phyloP scores from a whole-genome alignment of 2,113 vertebrate genomes.

The Salvelinus sp. region DNA sequence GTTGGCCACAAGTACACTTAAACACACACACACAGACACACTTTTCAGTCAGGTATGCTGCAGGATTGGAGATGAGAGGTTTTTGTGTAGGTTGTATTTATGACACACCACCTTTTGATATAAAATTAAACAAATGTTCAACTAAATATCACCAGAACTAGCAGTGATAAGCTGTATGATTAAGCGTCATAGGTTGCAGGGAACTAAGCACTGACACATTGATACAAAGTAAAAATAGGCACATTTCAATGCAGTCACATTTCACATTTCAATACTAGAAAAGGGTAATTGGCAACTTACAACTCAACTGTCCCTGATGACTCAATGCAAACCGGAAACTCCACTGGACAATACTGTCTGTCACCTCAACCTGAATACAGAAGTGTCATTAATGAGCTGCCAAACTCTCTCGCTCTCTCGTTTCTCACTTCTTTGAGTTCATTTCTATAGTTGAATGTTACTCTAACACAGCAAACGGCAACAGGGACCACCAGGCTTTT shows the following conservation, averaged over 20 bases:
- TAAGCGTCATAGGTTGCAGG: conserved; percentile 16
- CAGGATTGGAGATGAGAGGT: no score
- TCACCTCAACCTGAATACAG: conserved; percentile 22
- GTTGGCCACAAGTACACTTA: no score
- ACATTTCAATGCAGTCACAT: neutral
- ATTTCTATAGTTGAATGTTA: no score
- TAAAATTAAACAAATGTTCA: neutral
- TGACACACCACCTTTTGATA: no score
- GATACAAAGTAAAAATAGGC: conserved; percentile 30
- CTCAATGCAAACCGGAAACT: conserved; percentile 35
- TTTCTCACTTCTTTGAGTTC: no score
- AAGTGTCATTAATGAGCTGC: conserved; percentile 32
- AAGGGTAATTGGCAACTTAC: conserved; percentile 10
- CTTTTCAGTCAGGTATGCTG: no score
- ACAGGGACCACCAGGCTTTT: no score
- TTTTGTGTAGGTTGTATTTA: no score
- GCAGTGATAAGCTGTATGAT: conserved; percentile 1
- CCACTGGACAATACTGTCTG: conserved; percentile 1
- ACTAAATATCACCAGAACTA: conserved; percentile 3
- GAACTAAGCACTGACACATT: conserved; percentile 25
- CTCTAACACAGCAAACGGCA: no score
- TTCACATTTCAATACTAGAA: conserved; percentile 14
- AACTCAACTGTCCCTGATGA: conserved; percentile 37
- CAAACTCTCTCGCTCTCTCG: neutral
- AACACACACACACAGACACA: no score